Base-by-base conservation (phyloP, 2,888 invertebrate genomes). In the Tenthredo notha region DNA sequence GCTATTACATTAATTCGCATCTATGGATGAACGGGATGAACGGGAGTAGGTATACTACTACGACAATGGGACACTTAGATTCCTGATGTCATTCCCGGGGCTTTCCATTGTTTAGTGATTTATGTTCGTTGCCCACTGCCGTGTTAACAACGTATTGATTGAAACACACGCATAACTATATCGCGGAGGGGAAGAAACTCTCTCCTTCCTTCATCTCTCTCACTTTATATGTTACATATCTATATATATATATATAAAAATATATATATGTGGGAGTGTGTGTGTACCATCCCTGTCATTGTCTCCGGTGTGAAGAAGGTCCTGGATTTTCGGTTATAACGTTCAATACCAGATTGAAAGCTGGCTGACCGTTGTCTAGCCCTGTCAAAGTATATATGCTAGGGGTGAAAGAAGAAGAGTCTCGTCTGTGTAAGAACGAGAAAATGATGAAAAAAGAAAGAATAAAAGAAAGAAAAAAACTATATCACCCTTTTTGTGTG, bases 71-170 rank as follows among this genome's bases (percentile, higher is more conserved):
- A 90, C 90, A 90, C 90, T 91, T 91, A 91, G 90, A 91, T 90
- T 89, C 90, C 89, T 87, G 88, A 86, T 88, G 90, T 89, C 86
- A 88, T 88, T 85, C 88, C 87, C 83, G 88, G 85, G 88, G 87
- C 89, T 88, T 89, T 88, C 91, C 90, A 92, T 92, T 92, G 92
- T 92, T 90, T 91, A 89, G 90, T 92, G 92, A 92, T 92, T 92
- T 92, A 92, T 91, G 91, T 88, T 88, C 67, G 29, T 29, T 67
- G 43, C 83, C 47, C 83, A 29, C 25, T 47, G 67, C 83, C 67
- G 83, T 70, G 83, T 83, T 83, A 83, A 83, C 83, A 83, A 83
- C 83, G 54, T 83, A 83, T 83, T 83, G 83, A 83, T 83, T 83
- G 70, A 83, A 83, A 83, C 83, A 70, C 83, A 67, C 83, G 83